Evolutionary conservation across 2,888 invertebrate species (phyloP).

Genomic region (Pterostichus madidus): DNA sequence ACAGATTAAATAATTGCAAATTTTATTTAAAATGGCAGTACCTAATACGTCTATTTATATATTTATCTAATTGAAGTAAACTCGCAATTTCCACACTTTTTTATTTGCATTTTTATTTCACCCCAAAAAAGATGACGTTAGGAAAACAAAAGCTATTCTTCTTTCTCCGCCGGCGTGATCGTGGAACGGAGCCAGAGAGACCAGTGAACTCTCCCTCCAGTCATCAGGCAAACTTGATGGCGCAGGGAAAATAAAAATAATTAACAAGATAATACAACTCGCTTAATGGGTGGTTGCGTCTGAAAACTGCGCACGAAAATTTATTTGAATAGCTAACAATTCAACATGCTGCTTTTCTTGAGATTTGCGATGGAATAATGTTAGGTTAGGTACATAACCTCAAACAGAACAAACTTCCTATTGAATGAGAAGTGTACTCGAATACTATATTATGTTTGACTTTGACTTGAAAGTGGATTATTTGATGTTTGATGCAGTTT

Average conservation of each 20-base stretch:
- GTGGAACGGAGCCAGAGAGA: not conserved
- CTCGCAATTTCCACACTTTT: not conserved
- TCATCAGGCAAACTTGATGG: constrained; percentile 19
- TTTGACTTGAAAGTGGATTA: constrained; percentile 2
- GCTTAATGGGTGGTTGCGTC: not conserved
- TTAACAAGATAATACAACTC: constrained; percentile 31
- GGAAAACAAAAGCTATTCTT: not conserved
- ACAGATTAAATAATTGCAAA: no score
- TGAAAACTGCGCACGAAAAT: constrained; percentile 9
- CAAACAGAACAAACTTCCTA: not conserved
- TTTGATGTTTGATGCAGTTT: constrained; percentile 16
- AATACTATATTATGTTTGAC: no score
- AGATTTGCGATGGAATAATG: not conserved
- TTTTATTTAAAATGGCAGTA: no score
- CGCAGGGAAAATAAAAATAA: constrained; percentile 35
- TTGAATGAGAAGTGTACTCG: not conserved
- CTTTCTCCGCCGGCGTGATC: not conserved
- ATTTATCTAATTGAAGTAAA: not conserved
- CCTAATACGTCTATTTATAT: not conserved
- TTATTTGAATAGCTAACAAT: constrained; percentile 21
- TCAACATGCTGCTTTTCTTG: constrained; percentile 1
- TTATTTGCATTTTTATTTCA: constrained; percentile 14
- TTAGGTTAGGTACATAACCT: constrained; percentile 17
- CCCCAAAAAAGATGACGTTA: not conserved
- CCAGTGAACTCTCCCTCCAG: constrained; percentile 27